Evolutionary conservation across 1,140 invertebrate species (phyloP).

Genomic region (Hypsibius dujardini): DNA sequence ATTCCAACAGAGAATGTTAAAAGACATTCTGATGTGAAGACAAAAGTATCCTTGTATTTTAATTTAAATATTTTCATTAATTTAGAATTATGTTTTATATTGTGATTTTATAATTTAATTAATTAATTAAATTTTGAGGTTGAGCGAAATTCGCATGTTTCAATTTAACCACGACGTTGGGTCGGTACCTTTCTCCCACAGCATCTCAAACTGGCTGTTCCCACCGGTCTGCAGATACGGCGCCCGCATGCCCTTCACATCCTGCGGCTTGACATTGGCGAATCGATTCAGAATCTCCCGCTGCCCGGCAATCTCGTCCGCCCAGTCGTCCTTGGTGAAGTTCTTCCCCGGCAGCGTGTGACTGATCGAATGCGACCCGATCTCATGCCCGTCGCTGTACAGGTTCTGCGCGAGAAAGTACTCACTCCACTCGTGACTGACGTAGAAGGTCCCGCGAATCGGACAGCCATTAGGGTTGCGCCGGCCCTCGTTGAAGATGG

Average conservation of each 20-base stretch:
- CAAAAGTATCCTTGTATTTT: not conserved
- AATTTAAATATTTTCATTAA: not conserved
- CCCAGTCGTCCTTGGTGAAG: conserved; percentile 81
- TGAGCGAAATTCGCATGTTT: not conserved
- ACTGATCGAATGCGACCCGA: conserved; percentile 36
- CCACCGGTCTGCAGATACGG: conserved; percentile 58
- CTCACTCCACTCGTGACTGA: conserved; percentile 38
- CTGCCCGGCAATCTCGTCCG: conserved; percentile 68
- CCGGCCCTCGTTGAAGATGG: conserved; percentile 25
- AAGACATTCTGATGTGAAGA: not conserved
- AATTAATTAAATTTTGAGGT: not conserved
- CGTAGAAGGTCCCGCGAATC: conserved; percentile 38
- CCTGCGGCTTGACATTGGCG: conserved; percentile 63
- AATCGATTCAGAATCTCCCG: conserved; percentile 71
- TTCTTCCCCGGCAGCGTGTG: conserved; percentile 46
- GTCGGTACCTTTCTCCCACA: conserved; percentile 47
- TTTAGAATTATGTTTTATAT: not conserved
- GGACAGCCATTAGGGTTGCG: conserved; percentile 37
- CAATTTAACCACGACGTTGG: not conserved
- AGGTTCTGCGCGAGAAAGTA: conserved; percentile 35
- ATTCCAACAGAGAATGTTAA: not conserved
- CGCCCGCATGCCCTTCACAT: conserved; percentile 76
- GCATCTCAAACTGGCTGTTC: conserved; percentile 87
- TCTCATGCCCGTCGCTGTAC: conserved; percentile 35
- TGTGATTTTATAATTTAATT: not conserved